These are phyloP conservation scores for Dynastes grantii DNA, from an alignment of 2,888 invertebrate genomes.

Conservation along the genomic window DNA sequence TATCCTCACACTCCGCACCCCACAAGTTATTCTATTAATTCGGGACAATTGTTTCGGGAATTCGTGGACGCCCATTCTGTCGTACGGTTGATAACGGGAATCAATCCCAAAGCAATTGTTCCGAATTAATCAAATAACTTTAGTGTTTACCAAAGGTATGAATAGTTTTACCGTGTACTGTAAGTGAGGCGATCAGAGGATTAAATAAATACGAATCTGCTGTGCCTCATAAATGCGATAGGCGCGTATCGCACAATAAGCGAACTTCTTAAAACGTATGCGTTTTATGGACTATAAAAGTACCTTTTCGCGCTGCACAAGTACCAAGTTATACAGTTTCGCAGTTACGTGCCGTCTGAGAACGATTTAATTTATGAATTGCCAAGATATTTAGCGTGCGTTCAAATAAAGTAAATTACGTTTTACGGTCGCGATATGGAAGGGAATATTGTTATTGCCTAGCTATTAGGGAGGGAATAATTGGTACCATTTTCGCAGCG, in stretches of 20 bases:
- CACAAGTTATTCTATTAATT: too few relatives aligned
- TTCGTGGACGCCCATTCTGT: too few relatives aligned
- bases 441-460: background rate
- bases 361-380: conserved; percentile 46
- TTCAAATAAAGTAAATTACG: conserved; percentile 43
- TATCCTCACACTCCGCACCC: too few relatives aligned
- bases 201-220: conserved; percentile 32
- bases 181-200: background rate
- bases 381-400: conserved; percentile 33
- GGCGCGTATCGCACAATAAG: conserved; percentile 20
- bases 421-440: conserved; percentile 22
- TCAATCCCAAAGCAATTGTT: too few relatives aligned
- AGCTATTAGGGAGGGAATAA: conserved; percentile 15
- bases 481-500: conserved; percentile 15
- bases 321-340: conserved; percentile 24
- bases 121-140: too few relatives aligned
- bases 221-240: conserved; percentile 27
- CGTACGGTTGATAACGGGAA: too few relatives aligned
- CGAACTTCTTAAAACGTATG: conserved; percentile 43
- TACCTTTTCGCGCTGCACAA: conserved; percentile 37
- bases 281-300: conserved; percentile 45
- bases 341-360: conserved; percentile 1
- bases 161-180: too few relatives aligned
- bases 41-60: too few relatives aligned
- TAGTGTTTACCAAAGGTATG: too few relatives aligned